These are phyloP conservation scores for Ophraella communa DNA, from an alignment of 2,888 invertebrate species.

Conservation along the genomic window DNA sequence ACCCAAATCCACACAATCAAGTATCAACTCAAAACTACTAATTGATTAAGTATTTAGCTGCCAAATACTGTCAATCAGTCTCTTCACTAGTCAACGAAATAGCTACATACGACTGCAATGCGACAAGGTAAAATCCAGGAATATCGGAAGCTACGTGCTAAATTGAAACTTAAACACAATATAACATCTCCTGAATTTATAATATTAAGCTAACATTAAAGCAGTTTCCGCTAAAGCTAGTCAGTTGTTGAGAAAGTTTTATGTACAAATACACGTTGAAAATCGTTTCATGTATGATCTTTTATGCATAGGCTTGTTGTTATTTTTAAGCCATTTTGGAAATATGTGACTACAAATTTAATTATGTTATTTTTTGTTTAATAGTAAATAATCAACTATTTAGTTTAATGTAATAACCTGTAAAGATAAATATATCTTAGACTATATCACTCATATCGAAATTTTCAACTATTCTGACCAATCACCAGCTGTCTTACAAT, in stretches of 20 bases:
- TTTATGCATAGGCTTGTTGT: not conserved
- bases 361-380: no score
- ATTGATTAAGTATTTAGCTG: not conserved
- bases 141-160: conserved; percentile 45
- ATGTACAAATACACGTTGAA: not conserved
- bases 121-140: conserved; percentile 45
- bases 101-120: conserved; percentile 43
- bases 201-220: conserved; percentile 14
- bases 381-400: no score
- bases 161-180: conserved; percentile 39
- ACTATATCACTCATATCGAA: no score
- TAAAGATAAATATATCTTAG: no score
- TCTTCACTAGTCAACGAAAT: no score
- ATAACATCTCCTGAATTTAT: conserved; percentile 34
- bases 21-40: not conserved
- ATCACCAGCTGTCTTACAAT: no score
- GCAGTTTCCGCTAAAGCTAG: not conserved
- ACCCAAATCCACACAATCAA: not conserved
- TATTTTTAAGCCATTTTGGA: not conserved
- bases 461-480: no score
- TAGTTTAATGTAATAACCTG: no score
- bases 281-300: not conserved
- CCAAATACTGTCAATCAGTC: not conserved
- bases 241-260: not conserved
- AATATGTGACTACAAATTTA: no score